phyloP scores from a whole-genome alignment of 1,140 invertebrate species.

The Drosophila ironensis region DNA sequence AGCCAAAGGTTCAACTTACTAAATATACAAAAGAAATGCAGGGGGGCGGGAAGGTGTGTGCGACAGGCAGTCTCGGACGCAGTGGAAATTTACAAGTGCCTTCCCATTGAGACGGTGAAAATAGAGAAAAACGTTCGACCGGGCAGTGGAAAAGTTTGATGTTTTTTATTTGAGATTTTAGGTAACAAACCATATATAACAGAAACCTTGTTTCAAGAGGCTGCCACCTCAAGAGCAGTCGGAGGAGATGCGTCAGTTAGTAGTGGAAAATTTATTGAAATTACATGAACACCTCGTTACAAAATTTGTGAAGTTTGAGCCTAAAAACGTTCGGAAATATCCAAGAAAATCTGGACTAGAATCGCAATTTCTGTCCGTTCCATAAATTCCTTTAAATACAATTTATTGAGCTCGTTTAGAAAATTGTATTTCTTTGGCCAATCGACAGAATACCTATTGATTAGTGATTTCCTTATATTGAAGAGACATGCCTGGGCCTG shows the following conservation, averaged over 20 bases:
- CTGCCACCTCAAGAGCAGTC: too few species aligned
- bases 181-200: constrained; percentile 20
- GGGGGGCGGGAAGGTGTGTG: background rate
- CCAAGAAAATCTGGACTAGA: too few species aligned
- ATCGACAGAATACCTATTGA: constrained; percentile 42
- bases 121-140: background rate
- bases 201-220: constrained; percentile 11
- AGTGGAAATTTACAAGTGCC: constrained; percentile 48
- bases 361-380: background rate
- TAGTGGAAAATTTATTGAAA: background rate
- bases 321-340: background rate
- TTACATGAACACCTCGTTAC: background rate
- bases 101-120: background rate
- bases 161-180: constrained; percentile 18
- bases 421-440: constrained; percentile 25
- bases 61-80: constrained; percentile 1
- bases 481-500: background rate
- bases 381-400: constrained; percentile 4
- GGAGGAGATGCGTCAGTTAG: constrained; percentile 16
- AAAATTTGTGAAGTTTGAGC: background rate
- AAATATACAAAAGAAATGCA: too few species aligned
- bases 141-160: constrained; percentile 22
- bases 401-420: constrained; percentile 44
- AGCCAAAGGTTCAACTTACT: constrained; percentile 4
- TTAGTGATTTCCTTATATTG: constrained; percentile 44